These are phyloP conservation scores for Amphiprion clarkii DNA, from an alignment of 2,797 vertebrate genomes.

Conservation along the genomic window DNA sequence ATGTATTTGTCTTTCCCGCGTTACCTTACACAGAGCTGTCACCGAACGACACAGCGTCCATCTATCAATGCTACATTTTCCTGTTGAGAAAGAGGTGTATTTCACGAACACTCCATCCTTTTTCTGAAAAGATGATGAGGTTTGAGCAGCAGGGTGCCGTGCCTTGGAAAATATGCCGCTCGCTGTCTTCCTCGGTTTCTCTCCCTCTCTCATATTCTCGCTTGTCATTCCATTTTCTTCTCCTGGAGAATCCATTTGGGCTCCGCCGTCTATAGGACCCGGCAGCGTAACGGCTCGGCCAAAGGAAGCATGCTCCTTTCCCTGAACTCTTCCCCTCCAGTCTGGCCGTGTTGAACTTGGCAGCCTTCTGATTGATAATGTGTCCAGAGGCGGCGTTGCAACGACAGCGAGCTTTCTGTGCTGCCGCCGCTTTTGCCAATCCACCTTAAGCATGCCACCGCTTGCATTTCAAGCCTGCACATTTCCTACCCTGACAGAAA, in stretches of 20 bases:
- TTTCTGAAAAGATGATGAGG: slow-evolving; percentile 68
- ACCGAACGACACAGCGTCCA: slow-evolving; percentile 58
- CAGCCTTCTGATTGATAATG: slow-evolving; percentile 69
- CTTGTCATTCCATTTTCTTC: slow-evolving; percentile 39
- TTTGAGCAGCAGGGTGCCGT: slow-evolving; percentile 71
- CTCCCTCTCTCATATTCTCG: slow-evolving; percentile 53
- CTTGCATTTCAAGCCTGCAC: slow-evolving; percentile 66
- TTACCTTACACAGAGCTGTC: slow-evolving; percentile 68
- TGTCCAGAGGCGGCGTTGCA: slow-evolving; percentile 64
- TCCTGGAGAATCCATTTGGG: slow-evolving; percentile 69
- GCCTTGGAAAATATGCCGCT: slow-evolving; percentile 69
- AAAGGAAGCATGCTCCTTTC: slow-evolving; percentile 62
- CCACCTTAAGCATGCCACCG: slow-evolving; percentile 72
- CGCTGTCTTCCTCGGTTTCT: slow-evolving; percentile 59
- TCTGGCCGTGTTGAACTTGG: slow-evolving; percentile 74
- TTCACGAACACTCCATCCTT: slow-evolving; percentile 68
- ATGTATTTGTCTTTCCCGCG: slow-evolving; percentile 67
- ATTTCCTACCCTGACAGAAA: slow-evolving; percentile 79
- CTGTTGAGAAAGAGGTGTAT: slow-evolving; percentile 59
- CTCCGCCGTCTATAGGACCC: slow-evolving; percentile 48
- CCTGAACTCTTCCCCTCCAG: slow-evolving; percentile 73
- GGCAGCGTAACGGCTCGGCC: slow-evolving; percentile 37
- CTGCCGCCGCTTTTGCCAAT: slow-evolving; percentile 57
- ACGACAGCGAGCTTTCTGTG: slow-evolving; percentile 56
- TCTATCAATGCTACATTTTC: slow-evolving; percentile 73